phyloP scores from a whole-genome alignment of 2,888 invertebrate species.

The Andrena camellia region DNA sequence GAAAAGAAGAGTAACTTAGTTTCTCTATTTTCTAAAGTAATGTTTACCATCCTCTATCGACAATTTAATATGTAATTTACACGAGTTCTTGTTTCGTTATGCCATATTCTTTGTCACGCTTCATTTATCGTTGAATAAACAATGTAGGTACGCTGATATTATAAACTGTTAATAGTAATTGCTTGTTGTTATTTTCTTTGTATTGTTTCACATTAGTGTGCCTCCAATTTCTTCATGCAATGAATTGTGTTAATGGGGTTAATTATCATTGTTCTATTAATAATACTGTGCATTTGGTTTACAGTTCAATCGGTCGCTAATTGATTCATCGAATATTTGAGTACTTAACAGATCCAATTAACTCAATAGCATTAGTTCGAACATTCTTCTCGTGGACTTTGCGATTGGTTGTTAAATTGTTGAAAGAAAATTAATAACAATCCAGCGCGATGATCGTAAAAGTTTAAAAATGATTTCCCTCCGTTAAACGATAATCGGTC shows the following conservation, averaged over 20 bases:
- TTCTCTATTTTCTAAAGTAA: no score
- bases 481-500: slow-evolving; percentile 7
- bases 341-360: not conserved
- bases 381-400: slow-evolving; percentile 6
- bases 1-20: no score
- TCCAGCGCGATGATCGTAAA: not conserved
- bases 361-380: not conserved
- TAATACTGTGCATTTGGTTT: not conserved
- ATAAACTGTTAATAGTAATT: no score
- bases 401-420: not conserved
- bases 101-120: no score
- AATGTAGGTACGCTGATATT: no score
- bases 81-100: no score
- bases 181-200: no score
- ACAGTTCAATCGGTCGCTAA: not conserved
- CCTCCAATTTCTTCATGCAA: not conserved
- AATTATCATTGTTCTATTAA: not conserved
- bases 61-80: no score
- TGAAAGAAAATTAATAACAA: not conserved
- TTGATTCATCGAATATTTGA: not conserved
- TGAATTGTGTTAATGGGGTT: not conserved
- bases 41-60: no score
- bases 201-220: no score
- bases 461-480: not conserved
- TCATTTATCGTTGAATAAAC: no score